Percentiles rank a stretch among this genome's conserved stretches.
Evolutionary conservation across 2,113 vertebrate species (phyloP).

Genomic region (Dicaeum eximium): DNA sequence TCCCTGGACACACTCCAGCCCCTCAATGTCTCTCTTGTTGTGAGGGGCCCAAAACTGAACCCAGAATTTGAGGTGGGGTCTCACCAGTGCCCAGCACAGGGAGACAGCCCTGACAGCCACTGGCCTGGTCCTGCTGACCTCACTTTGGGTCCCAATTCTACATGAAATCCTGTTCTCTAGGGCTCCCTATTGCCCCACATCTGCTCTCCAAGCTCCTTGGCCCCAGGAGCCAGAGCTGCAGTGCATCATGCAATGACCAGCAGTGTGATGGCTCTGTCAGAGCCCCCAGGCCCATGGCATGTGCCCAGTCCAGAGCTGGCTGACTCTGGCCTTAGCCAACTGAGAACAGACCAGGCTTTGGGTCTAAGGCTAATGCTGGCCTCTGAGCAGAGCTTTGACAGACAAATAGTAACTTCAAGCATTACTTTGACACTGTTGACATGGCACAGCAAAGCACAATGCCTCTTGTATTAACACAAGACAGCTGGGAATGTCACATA

Average conservation of each 20-base stretch:
- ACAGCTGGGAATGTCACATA: neutral
- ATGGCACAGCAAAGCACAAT: neutral
- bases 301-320: neutral
- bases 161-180: neutral
- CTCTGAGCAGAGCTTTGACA: neutral
- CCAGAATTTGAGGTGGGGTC: neutral
- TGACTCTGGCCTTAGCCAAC: neutral
- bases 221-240: neutral
- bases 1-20: rapidly evolving
- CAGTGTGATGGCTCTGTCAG: neutral
- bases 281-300: rapidly evolving
- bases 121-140: neutral
- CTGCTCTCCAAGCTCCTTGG: neutral
- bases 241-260: rapidly evolving
- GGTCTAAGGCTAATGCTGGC: neutral
- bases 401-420: neutral
- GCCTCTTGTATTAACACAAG: neutral
- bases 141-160: neutral
- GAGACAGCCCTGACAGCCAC: neutral
- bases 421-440: neutral
- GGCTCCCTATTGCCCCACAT: rapidly evolving
- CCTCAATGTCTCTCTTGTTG: neutral
- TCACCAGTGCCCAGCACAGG: neutral
- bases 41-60: neutral
- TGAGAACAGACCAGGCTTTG: neutral